Percentiles rank a stretch among this genome's conserved stretches.
phyloP scores from a whole-genome alignment of 2,113 vertebrate genomes.

The Mus spicilegus region DNA sequence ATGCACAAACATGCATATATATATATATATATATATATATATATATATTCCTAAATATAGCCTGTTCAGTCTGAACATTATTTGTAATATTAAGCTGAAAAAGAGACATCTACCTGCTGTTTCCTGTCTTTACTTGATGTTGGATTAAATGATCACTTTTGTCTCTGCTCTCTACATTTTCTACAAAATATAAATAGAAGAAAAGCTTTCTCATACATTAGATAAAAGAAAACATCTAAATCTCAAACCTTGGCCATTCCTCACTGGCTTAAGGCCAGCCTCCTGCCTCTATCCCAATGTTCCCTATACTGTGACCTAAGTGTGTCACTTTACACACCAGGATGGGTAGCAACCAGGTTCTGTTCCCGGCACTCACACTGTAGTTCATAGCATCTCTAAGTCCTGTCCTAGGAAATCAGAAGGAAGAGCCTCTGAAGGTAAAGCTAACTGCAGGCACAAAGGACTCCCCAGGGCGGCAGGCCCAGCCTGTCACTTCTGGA shows the following conservation, averaged over 20 bases:
- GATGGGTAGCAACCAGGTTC: background rate
- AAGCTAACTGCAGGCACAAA: background rate
- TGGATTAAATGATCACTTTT: conserved; percentile 9
- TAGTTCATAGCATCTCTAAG: background rate
- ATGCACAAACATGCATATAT: background rate
- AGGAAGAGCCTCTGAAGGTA: background rate
- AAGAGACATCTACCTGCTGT: conserved; percentile 10
- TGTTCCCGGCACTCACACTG: background rate
- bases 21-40: too few species aligned
- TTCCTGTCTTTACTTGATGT: background rate
- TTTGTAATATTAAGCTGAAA: background rate
- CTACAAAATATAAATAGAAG: background rate
- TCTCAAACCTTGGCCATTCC: background rate
- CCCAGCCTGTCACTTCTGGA: background rate
- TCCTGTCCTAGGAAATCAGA: background rate
- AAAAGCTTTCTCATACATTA: background rate
- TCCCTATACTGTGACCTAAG: background rate
- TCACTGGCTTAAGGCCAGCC: background rate
- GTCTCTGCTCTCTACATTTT: conserved; percentile 10
- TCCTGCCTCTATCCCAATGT: background rate
- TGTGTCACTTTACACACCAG: background rate
- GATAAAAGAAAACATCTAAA: background rate
- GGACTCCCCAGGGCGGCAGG: background rate
- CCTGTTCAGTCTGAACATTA: background rate
- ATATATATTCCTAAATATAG: background rate